Percentiles rank a stretch among this genome's conserved stretches.
These are phyloP conservation scores for Dasyprocta punctata DNA, from an alignment of 2,113 vertebrate genomes.

Conservation along the genomic window DNA sequence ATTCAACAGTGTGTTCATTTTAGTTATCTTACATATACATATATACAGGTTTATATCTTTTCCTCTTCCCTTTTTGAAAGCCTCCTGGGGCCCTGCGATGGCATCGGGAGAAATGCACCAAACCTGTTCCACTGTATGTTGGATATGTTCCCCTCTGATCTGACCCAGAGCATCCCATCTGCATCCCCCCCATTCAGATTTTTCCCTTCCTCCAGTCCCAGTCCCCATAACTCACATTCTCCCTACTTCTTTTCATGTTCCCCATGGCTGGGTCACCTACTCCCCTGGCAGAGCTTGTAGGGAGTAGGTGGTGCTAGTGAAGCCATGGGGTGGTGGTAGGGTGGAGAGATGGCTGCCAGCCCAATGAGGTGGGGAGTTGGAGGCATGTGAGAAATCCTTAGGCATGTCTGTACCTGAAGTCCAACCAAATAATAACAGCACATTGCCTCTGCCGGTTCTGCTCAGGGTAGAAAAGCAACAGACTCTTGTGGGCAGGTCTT, in stretches of 20 bases:
- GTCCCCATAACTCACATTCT: not conserved
- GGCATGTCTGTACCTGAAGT: slow-evolving; percentile 83
- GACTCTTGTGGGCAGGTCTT: not conserved
- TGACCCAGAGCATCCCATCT: not conserved
- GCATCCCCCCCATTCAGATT: not conserved
- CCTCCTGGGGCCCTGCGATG: slow-evolving; percentile 55
- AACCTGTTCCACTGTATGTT: slow-evolving; percentile 36
- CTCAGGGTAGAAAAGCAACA: not conserved
- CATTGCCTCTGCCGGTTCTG: slow-evolving; percentile 39
- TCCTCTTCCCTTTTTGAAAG: too few relatives aligned
- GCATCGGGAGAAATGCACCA: slow-evolving; percentile 23
- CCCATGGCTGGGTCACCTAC: not conserved
- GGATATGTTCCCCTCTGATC: not conserved
- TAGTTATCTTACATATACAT: too few relatives aligned
- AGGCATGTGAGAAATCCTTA: slow-evolving; percentile 82
- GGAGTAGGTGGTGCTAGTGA: not conserved
- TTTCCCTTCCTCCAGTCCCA: not conserved
- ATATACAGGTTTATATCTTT: too few relatives aligned
- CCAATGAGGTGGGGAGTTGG: not conserved
- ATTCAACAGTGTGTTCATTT: too few relatives aligned
- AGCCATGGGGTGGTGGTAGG: not conserved
- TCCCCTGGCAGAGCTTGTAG: not conserved
- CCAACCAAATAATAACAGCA: slow-evolving; percentile 3
- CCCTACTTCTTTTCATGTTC: not conserved
- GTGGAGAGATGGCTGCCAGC: not conserved